Conservation (phyloP, 2,888 invertebrate species). For the Pseudanteris insignis region DNA sequence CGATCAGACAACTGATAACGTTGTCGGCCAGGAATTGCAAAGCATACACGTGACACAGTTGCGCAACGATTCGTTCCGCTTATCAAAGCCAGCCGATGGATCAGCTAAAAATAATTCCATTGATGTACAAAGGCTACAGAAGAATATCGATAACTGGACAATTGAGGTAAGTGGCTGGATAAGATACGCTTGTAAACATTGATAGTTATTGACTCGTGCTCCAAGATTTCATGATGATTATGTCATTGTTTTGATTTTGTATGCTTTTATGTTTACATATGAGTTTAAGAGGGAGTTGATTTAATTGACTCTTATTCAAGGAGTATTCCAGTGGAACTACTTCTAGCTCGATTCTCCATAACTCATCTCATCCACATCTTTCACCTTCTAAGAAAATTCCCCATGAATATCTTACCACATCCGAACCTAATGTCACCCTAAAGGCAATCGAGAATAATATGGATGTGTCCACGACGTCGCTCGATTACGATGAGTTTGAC, state of each 20-base stretch:
- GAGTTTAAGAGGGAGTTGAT: constrained; percentile 11
- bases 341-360: constrained; percentile 53
- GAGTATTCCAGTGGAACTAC: constrained; percentile 59
- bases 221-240: too few species aligned
- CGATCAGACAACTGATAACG: too few species aligned
- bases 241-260: constrained; percentile 2
- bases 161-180: constrained; percentile 56
- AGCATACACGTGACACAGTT: constrained; percentile 44
- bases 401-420: constrained; percentile 77
- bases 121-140: constrained; percentile 79
- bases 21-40: constrained; percentile 47
- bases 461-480: constrained; percentile 15
- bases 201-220: neutral
- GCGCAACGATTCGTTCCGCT: constrained; percentile 25
- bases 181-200: constrained; percentile 5
- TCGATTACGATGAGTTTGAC: constrained; percentile 20
- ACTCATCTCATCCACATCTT: constrained; percentile 63
- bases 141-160: constrained; percentile 87
- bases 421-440: constrained; percentile 45
- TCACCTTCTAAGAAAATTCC: constrained; percentile 80
- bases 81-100: neutral
- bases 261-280: neutral
- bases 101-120: constrained; percentile 68
- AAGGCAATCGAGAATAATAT: constrained; percentile 17
- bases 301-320: constrained; percentile 47